Evolutionary conservation across 2,113 vertebrate species (phyloP).

Genomic region (Calidris pugnax): DNA sequence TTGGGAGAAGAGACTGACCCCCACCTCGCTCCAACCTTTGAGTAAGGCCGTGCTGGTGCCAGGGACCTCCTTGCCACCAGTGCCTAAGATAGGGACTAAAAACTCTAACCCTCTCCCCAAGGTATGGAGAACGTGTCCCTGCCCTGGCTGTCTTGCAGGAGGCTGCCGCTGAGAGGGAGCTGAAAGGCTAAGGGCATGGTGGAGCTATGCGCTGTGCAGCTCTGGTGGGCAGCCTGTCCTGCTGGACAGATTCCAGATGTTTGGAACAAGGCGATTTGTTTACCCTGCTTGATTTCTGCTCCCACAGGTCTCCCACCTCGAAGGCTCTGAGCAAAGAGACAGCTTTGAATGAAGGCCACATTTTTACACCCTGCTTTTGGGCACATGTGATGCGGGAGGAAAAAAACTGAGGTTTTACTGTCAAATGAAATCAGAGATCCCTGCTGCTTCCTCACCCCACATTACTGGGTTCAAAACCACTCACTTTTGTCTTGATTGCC

Average conservation of each 20-base stretch:
- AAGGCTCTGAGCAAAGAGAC: background rate
- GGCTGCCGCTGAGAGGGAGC: background rate
- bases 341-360: rapidly evolving
- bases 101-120: background rate
- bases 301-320: background rate
- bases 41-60: no score
- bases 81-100: background rate
- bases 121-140: no score
- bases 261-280: background rate
- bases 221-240: background rate
- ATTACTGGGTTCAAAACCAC: background rate
- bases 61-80: no score
- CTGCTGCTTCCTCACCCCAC: background rate
- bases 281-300: background rate
- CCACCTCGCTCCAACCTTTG: background rate
- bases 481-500: background rate
- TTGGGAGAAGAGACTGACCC: no score
- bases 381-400: rapidly evolving
- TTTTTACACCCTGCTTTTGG: background rate
- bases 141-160: background rate
- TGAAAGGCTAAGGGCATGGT: background rate
- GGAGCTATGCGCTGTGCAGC: background rate
- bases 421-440: background rate
- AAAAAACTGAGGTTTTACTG: background rate
- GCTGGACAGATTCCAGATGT: background rate